Percentiles rank a stretch among this genome's conserved stretches.
These are phyloP conservation scores for Drosophila fulvimacula DNA, from an alignment of 2,888 invertebrate species.

Conservation along the genomic window DNA sequence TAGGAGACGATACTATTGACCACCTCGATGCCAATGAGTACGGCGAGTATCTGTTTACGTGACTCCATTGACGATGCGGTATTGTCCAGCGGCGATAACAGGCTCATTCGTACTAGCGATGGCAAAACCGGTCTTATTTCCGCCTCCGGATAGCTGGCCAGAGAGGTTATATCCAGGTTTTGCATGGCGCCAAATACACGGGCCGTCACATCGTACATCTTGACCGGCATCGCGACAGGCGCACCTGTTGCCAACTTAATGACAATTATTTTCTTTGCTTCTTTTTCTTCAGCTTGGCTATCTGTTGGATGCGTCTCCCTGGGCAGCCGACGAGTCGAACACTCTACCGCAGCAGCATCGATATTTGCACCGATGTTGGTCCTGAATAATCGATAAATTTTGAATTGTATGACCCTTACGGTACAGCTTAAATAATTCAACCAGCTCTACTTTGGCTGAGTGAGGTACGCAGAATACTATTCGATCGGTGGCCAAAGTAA, in stretches of 20 bases:
- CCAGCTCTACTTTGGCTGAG: neutral
- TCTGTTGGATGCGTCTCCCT: conserved; percentile 10
- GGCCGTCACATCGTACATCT: conserved; percentile 74
- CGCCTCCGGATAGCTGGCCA: conserved; percentile 90
- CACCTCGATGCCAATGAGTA: conserved; percentile 95
- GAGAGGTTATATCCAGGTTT: conserved; percentile 91
- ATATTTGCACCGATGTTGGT: conserved; percentile 1
- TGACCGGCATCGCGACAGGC: conserved; percentile 46
- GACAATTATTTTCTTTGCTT: conserved; percentile 1
- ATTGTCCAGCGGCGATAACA: conserved; percentile 93
- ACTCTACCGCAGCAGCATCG: neutral
- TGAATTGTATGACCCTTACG: neutral
- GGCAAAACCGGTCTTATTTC: conserved; percentile 96
- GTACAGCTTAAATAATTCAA: neutral
- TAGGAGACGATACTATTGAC: conserved; percentile 97
- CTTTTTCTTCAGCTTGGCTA: neutral
- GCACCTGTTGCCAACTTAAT: conserved; percentile 39
- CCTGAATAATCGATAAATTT: conserved; percentile 13
- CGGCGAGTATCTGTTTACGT: conserved; percentile 94
- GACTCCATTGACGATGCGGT: conserved; percentile 93
- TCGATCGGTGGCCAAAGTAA: neutral
- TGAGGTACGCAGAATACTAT: neutral
- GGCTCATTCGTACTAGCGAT: conserved; percentile 96
- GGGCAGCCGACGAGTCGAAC: neutral
- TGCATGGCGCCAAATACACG: conserved; percentile 88